Conservation (phyloP, 2,113 vertebrate genomes). For the Amazona vittata region DNA sequence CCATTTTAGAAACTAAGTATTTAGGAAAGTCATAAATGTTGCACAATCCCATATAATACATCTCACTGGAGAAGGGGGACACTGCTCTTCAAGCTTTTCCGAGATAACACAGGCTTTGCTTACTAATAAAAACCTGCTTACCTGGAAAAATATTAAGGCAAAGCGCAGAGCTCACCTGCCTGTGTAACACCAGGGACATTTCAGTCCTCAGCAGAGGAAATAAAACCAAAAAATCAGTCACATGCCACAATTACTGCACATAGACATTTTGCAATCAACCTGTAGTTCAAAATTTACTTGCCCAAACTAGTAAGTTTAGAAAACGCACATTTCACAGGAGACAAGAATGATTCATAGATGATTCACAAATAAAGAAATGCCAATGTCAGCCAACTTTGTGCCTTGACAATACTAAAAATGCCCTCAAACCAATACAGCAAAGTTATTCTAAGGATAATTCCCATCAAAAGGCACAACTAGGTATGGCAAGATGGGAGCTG, state of each 20-base stretch:
- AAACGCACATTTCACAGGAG: not conserved
- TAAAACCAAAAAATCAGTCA: not conserved
- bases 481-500: not conserved
- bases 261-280: not conserved
- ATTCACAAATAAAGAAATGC: not conserved
- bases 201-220: not conserved
- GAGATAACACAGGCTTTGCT: not conserved
- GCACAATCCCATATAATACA: rapidly evolving
- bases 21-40: rapidly evolving
- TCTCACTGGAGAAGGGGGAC: not conserved
- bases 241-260: rapidly evolving
- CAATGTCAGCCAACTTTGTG: not conserved
- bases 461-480: rapidly evolving
- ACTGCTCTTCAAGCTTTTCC: not conserved
- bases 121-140: not conserved
- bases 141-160: not conserved
- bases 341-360: not conserved
- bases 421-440: not conserved
- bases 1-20: not conserved
- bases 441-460: not conserved
- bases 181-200: not conserved
- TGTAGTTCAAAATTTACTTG: not conserved
- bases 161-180: not conserved
- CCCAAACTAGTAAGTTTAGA: not conserved
- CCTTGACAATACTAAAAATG: not conserved